These are phyloP conservation scores for Tipula unca DNA, from an alignment of 2,888 invertebrate genomes.

Conservation along the genomic window DNA sequence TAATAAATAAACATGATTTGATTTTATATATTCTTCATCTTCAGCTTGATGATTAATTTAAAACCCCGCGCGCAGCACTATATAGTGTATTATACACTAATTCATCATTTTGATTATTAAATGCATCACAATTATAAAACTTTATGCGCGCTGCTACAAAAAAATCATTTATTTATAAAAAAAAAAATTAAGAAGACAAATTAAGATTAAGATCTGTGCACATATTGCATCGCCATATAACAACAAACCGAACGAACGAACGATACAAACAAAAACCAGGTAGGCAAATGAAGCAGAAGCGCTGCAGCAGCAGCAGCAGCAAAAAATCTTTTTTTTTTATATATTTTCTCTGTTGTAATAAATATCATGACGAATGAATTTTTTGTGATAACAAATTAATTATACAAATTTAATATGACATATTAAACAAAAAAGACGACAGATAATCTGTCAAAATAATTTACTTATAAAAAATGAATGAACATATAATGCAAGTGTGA, in stretches of 20 bases:
- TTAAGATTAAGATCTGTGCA: slow-evolving; percentile 18
- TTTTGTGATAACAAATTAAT: slow-evolving; percentile 19
- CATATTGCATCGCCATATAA: slow-evolving; percentile 1
- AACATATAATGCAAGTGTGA: slow-evolving; percentile 10
- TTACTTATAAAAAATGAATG: neutral
- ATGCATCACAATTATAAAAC: neutral
- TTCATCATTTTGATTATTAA: slow-evolving; percentile 14
- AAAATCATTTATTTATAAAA: neutral
- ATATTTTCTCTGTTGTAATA: neutral
- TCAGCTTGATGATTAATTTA: slow-evolving; percentile 15
- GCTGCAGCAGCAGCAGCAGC: neutral
- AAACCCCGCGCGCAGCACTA: neutral
- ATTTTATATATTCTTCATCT: neutral
- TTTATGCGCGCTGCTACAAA: neutral
- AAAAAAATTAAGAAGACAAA: slow-evolving; percentile 17
- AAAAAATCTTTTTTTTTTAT: neutral
- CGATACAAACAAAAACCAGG: slow-evolving; percentile 1
- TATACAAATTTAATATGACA: slow-evolving; percentile 18
- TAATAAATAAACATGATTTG: slow-evolving; percentile 15
- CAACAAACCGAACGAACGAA: neutral
- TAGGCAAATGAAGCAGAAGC: slow-evolving; percentile 14
- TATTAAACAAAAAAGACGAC: slow-evolving; percentile 18
- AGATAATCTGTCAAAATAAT: slow-evolving; percentile 19
- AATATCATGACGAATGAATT: slow-evolving; percentile 16
- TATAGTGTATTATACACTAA: neutral